These are phyloP conservation scores for Callipepla californica DNA, from an alignment of 2,113 vertebrate genomes.

Conservation along the genomic window DNA sequence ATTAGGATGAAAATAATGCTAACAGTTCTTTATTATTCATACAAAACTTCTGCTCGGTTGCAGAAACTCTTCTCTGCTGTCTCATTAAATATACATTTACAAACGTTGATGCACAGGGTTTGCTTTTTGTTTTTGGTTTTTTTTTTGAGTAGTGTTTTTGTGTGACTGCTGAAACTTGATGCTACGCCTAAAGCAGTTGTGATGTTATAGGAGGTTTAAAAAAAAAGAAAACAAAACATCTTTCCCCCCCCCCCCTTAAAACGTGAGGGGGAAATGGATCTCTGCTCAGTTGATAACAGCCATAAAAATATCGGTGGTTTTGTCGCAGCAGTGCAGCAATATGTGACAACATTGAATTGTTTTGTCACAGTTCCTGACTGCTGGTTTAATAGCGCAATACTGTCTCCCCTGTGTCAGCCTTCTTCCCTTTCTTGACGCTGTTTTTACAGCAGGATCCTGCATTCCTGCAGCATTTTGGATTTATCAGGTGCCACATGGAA, in stretches of 20 bases:
- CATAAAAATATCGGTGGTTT: not conserved
- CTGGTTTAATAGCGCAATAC: not conserved
- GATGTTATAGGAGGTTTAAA: not conserved
- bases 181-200: not conserved
- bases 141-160: not conserved
- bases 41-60: not conserved
- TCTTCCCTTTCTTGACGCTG: fast-evolving
- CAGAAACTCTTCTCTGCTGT: not conserved
- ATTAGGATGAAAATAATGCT: not conserved
- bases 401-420: fast-evolving
- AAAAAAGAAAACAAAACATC: not conserved
- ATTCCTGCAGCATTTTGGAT: not conserved
- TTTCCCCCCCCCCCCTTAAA: fast-evolving
- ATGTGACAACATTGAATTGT: not conserved
- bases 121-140: too few species aligned
- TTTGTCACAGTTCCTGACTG: not conserved
- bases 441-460: not conserved
- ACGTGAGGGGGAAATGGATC: not conserved
- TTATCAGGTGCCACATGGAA: not conserved
- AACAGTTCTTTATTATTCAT: not conserved
- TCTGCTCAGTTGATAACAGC: not conserved
- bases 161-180: not conserved
- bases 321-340: not conserved
- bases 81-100: not conserved
- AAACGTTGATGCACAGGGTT: not conserved